Conservation (phyloP, 2,113 vertebrate genomes). For the Choloepus hoffmanni region DNA sequence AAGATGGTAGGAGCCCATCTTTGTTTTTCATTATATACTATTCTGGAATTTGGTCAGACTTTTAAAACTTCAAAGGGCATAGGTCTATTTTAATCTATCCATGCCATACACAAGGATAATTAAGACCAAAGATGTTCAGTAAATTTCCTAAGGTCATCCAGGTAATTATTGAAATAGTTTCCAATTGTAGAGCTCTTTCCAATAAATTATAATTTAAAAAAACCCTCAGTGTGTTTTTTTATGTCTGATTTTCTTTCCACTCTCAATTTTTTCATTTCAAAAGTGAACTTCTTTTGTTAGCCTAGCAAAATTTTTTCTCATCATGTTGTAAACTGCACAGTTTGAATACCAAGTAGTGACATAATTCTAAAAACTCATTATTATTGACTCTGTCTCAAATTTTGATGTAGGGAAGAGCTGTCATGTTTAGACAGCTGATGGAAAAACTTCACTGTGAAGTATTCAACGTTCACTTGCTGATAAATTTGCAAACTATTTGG, state of each 20-base stretch:
- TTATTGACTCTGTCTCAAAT: background rate
- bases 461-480: background rate
- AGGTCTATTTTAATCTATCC: background rate
- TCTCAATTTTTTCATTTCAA: background rate
- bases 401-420: background rate
- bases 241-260: background rate
- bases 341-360: background rate
- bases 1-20: background rate
- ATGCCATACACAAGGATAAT: background rate
- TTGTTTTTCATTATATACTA: background rate
- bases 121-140: background rate
- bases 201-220: background rate
- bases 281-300: background rate
- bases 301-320: background rate
- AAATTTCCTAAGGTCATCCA: background rate
- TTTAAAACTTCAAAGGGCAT: background rate
- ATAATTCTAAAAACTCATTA: background rate
- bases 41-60: background rate
- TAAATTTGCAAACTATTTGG: background rate
- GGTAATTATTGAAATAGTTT: background rate
- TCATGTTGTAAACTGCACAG: background rate
- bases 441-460: background rate
- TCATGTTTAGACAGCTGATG: background rate
- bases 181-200: background rate
- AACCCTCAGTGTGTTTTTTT: background rate